Base-by-base conservation (phyloP, 2,797 vertebrate genomes). In the Anas bahamensis region DNA sequence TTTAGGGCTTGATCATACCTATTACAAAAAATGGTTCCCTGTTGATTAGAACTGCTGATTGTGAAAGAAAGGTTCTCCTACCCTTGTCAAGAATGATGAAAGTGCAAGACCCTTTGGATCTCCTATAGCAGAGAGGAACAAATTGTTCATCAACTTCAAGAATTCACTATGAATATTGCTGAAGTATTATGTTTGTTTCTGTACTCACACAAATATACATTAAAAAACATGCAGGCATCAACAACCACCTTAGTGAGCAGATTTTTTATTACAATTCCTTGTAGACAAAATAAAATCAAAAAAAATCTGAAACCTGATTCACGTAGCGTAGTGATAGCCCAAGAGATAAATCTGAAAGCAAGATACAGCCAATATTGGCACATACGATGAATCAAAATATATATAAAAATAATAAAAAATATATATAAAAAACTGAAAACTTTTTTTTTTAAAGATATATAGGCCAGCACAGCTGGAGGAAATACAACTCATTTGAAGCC, bases 91-190 rank as follows among this genome's bases (percentile, higher is more conserved):
- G 63, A 68, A 44, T 17, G 26, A 72, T 73, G 19, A 28, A 65
- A 4, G 9, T 60, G 48, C n/a, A 66, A 37, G 6, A 33, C 28
- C 0, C 0, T 61, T 55, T 37, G 26, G 16, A 72, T 42, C 23
- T 52, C 15, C 10, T 39, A 0, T 13, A 23, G 39, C 11, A 52
- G 19, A 31, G 6, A 63, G 5, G 17, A 70, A 53, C 15, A 48
- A 44, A 19, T 53, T 41, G 6, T 8, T 64, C 61, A 7, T 7
- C 61, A 12, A 4, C 9, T 76, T 82, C 28, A 71, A 33, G 12
- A 90, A 37, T 46, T 86, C 3, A 46, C 35, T 52, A 21, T 48
- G n/a, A 46, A 9, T 5, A 6, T 7, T 52, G 13, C 4, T 48
- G 10, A 52, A 90, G 5, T 16, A 19, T 42, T 17, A 29, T 1